A percentile compares a stretch with the other conserved stretches of the same genome.
These are phyloP conservation scores for Sturnus vulgaris DNA, from an alignment of 2,113 vertebrate genomes.

Conservation along the genomic window DNA sequence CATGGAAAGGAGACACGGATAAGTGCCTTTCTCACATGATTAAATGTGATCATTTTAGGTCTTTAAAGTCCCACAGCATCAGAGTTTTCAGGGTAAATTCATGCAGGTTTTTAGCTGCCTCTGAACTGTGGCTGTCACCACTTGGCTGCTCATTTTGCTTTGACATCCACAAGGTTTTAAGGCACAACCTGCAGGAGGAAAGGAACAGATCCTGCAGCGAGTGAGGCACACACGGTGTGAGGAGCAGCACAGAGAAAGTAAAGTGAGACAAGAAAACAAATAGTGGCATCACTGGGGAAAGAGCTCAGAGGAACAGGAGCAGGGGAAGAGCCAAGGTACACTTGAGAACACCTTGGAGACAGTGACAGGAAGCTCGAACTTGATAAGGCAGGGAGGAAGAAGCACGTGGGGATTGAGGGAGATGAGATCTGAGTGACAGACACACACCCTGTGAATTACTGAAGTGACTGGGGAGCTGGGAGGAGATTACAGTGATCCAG, in stretches of 20 bases:
- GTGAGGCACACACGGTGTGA: fast-evolving
- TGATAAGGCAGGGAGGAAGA: neutral
- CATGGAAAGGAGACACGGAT: fast-evolving
- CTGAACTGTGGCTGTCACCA: neutral
- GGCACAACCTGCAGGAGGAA: neutral
- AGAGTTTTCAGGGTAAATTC: neutral
- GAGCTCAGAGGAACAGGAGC: neutral
- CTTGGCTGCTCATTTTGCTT: neutral
- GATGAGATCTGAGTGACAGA: neutral
- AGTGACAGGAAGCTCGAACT: neutral
- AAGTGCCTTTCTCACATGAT: fast-evolving
- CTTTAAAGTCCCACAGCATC: neutral
- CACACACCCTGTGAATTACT: neutral
- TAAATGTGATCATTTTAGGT: neutral
- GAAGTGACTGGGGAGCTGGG: neutral
- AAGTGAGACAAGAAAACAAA: neutral
- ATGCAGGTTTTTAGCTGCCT: neutral
- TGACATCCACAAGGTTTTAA: neutral
- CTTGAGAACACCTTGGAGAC: neutral
- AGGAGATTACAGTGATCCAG: neutral
- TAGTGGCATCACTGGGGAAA: neutral
- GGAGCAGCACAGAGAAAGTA: neutral
- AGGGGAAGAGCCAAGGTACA: neutral
- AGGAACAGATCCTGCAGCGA: neutral
- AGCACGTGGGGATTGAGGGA: neutral